Evolutionary conservation across 2,797 vertebrate species (phyloP), one percentile per base, ranked within the genome.

Genomic region (Syndactyla subalaris): DNA sequence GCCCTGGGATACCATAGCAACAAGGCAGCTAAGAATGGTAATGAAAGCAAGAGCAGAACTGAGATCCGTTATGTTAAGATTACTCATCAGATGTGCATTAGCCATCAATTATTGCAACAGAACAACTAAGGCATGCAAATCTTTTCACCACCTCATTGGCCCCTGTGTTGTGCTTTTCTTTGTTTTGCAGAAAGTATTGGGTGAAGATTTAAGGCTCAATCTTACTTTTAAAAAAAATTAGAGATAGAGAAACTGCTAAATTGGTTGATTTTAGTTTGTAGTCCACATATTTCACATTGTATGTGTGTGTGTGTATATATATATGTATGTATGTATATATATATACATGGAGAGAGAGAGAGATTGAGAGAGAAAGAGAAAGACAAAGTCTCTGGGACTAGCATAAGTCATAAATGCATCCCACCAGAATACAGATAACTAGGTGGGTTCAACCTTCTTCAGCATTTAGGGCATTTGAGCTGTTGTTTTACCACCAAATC

Each of bases 201-300:
- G 27, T 77, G 48, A 83, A 85, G 48, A 80, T 70, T 73, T 91
- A 94, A 94, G 94, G 87, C 63, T 91, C 61, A 34, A 77, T 38
- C 18, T 3, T 57, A 20, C 45, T 21, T 6, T 1, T 0, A 18
- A 48, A 52, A 83, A 59, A 3, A 72, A 26, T 55, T 57, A 32
- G 57, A 76, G 22, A 73, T 66, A n/a, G 57, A 73, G 22, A 73
- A 38, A 24, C 32, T 73, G 29, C 52, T 80, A 16, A 70, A 67
- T 20, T 5, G 2, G 29, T 55, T 70, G 20, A 27, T 76, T 63
- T 81, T 81, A 45, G 72, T 43, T 92, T 63, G 46, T n/a, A 75
- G 54, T 68, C 38, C 79, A 23, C 29, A 14, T 51, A 63, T 48
- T 63, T 92, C 48, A 74, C 18, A 72, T 12, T 41, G 12, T 49